Evolutionary conservation across 2,797 vertebrate genomes (phyloP), one percentile per base, ranked within the genome.

Genomic region (Allobates femoralis): DNA sequence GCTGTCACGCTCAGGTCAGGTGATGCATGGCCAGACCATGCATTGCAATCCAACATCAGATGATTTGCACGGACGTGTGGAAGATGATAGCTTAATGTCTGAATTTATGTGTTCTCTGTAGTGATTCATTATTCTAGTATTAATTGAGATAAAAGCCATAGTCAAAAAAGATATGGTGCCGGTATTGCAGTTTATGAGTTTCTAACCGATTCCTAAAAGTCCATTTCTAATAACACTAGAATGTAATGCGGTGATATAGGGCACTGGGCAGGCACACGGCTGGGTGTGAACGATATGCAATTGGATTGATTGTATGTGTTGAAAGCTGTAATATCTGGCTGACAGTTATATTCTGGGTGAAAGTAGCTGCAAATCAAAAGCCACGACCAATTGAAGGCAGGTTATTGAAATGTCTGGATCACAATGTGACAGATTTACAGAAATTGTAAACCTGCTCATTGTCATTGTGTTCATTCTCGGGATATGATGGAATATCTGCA

Each of bases 281-380:
- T 5, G 69, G 26, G 53, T 60, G 55, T 75, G 21, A 37, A 71
- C 32, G 23, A 55, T 75, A 60, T 83, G 46, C 91, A 84, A 85
- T 90, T 75, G 81, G 69, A 84, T 84, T 50, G 81, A 55, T 28
- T 58, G 56, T 30, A 74, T 14, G 12, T 60, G 51, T 58, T 60
- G 32, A 73, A 74, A 83, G 55, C 51, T 58, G 32, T 56, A 71
- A 83, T 83, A 34, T 26, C 53, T 83, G 81, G 28, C 66, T 55
- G 26, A 51, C 66, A 73, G 41, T 26, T 50, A 55, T 71, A 51
- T 73, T 84, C 41, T 56, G 67, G 37, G 5, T 62, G 30, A 56
- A 41, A 53, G 21, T 32, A 34, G 19, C 55, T 62, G 55, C 56
- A 60, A 60, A 56, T 60, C 53, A 62, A 41, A 75, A 41, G 53